These are phyloP conservation scores for Noctua janthe DNA, from an alignment of 2,888 invertebrate species.

Conservation along the genomic window DNA sequence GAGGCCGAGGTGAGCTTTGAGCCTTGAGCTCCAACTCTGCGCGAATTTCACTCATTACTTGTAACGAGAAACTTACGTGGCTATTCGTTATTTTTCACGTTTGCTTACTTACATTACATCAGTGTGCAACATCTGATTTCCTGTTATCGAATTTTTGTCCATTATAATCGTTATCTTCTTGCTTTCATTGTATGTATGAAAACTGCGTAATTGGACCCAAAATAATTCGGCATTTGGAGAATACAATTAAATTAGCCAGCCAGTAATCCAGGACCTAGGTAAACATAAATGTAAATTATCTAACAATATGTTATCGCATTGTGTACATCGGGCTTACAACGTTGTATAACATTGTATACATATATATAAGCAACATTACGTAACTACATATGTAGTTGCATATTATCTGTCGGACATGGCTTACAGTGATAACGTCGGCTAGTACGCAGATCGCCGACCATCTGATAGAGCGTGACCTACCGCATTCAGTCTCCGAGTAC, in stretches of 20 bases:
- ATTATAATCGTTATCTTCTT: slow-evolving; percentile 25
- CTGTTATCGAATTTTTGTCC: slow-evolving; percentile 23
- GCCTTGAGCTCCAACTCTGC: slow-evolving; percentile 8
- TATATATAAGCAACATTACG: slow-evolving; percentile 41
- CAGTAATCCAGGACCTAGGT: slow-evolving; percentile 11
- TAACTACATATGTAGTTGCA: slow-evolving; percentile 60
- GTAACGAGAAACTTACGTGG: not conserved
- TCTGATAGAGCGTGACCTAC: slow-evolving; percentile 76
- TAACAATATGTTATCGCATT: slow-evolving; percentile 26
- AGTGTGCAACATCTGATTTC: slow-evolving; percentile 20
- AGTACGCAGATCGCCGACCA: slow-evolving; percentile 61
- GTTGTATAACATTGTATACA: slow-evolving; percentile 37
- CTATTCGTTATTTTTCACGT: not conserved
- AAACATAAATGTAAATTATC: slow-evolving; percentile 12
- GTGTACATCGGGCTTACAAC: slow-evolving; percentile 32
- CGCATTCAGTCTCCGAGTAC: slow-evolving; percentile 68
- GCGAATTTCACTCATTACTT: slow-evolving; percentile 30
- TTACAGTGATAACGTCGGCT: slow-evolving; percentile 67
- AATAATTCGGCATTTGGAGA: not conserved
- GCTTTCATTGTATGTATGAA: slow-evolving; percentile 14
- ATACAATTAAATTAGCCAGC: not conserved
- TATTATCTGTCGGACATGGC: slow-evolving; percentile 60
- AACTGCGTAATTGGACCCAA: not conserved
- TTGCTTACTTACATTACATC: not conserved
- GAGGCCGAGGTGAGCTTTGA: slow-evolving; percentile 37